Conservation (phyloP, 2,113 vertebrate genomes). For the Psephotus haematonotus region DNA sequence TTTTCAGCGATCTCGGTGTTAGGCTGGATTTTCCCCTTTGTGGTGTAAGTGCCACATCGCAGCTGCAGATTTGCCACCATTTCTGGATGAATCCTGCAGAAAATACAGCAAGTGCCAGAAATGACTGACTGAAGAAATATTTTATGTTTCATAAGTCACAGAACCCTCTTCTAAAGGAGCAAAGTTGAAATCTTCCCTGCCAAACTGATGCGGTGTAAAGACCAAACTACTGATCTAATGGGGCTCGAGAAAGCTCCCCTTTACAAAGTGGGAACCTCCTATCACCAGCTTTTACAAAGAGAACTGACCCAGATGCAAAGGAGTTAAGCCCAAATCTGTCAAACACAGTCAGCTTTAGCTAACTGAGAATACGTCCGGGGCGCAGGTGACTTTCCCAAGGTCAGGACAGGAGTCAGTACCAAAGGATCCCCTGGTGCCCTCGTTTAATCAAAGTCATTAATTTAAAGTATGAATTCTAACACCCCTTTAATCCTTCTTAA, state of each 20-base stretch:
- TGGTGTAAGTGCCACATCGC: not conserved
- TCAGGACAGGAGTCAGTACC: not conserved
- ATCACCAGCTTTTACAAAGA: not conserved
- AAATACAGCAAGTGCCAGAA: not conserved
- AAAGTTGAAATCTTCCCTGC: not conserved
- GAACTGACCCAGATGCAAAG: not conserved
- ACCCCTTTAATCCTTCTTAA: slow-evolving; percentile 58
- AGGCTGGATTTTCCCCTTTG: not conserved
- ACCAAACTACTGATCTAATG: not conserved
- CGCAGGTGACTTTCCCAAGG: slow-evolving; percentile 34
- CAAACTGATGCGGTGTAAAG: not conserved
- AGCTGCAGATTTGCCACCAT: not conserved
- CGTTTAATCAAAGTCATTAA: slow-evolving; percentile 57
- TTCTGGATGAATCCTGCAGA: not conserved
- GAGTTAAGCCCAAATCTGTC: not conserved
- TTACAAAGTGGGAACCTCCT: not conserved
- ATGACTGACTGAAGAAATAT: not conserved
- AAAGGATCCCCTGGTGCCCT: not conserved
- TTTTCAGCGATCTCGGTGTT: not conserved
- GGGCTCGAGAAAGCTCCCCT: not conserved
- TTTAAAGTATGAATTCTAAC: slow-evolving; percentile 42
- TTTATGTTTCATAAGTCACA: not conserved
- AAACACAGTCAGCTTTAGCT: rapidly evolving
- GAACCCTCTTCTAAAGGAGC: not conserved
- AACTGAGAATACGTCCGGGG: not conserved